A percentile compares a stretch with the other conserved stretches of the same genome.
Evolutionary conservation across 2,797 vertebrate species (phyloP).

Genomic region (Diglossa cyanea): DNA sequence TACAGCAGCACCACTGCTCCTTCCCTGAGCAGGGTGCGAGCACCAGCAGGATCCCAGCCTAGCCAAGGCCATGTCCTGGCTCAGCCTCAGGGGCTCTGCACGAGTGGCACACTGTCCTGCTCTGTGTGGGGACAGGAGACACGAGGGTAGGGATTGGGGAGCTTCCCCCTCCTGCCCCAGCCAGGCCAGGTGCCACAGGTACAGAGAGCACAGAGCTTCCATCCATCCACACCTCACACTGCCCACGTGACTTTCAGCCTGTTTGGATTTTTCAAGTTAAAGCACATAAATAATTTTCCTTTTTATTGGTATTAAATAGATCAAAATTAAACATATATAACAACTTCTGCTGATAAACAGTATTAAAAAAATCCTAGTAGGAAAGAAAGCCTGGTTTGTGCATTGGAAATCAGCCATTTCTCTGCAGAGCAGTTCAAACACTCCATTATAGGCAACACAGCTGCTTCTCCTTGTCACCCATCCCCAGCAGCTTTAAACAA

Average conservation of each 20-base stretch:
- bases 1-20: neutral
- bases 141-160: neutral
- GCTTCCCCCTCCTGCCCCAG: neutral
- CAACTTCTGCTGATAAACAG: neutral
- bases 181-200: neutral
- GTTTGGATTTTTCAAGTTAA: constrained; percentile 43
- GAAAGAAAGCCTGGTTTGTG: neutral
- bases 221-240: accelerated
- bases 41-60: neutral
- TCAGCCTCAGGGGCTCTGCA: neutral
- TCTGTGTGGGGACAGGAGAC: neutral
- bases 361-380: neutral
- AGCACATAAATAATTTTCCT: neutral
- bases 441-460: neutral
- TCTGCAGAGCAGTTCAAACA: neutral
- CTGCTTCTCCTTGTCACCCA: neutral
- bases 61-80: accelerated
- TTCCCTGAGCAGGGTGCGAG: neutral
- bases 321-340: neutral
- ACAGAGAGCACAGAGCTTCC: neutral
- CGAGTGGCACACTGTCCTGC: accelerated
- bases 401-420: neutral
- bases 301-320: neutral
- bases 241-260: neutral
- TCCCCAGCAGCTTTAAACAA: neutral